Evolutionary conservation across 2,113 vertebrate genomes (phyloP).

Genomic region (Archilochus colubris): DNA sequence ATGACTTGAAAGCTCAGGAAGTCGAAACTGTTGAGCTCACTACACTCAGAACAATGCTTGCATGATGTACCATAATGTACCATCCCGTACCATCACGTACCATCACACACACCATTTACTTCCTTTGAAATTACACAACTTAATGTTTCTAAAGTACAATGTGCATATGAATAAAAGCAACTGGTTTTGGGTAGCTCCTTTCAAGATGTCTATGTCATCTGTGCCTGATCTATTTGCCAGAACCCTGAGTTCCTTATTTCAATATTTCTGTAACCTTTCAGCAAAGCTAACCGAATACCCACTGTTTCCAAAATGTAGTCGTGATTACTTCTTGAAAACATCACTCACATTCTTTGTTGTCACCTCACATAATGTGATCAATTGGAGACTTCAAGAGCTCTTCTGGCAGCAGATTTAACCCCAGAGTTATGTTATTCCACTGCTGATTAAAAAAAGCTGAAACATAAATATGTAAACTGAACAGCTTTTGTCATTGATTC

Average conservation of each 20-base stretch:
- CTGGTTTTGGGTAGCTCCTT: not conserved
- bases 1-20: not conserved
- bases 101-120: not conserved
- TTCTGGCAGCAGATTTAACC: not conserved
- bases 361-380: not conserved
- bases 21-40: not conserved
- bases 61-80: fast-evolving
- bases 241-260: not conserved
- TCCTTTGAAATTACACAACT: not conserved
- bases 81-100: not conserved
- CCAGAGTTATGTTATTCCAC: not conserved
- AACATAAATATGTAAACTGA: not conserved
- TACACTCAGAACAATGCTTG: not conserved
- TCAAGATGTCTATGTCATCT: not conserved
- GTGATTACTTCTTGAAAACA: not conserved
- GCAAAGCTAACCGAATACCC: not conserved
- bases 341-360: not conserved
- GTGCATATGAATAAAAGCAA: not conserved
- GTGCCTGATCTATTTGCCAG: not conserved
- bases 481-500: slow-evolving; percentile 14
- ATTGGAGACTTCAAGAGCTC: not conserved
- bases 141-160: not conserved
- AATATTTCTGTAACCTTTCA: not conserved
- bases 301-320: not conserved
- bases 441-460: not conserved